phyloP scores from a whole-genome alignment of 1,140 invertebrate species.

The Neodiprion fabricii region DNA sequence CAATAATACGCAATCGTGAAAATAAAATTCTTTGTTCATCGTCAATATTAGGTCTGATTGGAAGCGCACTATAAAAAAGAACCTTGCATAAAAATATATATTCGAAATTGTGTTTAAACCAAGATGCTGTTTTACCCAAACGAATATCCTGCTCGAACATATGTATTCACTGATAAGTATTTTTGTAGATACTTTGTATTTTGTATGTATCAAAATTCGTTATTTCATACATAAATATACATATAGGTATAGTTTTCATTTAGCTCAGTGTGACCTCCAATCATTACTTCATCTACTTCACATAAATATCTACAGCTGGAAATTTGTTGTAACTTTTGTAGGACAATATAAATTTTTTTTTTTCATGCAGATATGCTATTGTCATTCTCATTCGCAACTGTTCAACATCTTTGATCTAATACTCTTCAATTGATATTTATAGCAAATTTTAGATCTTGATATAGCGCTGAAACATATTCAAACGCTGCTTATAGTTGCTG shows the following conservation, averaged over 20 bases:
- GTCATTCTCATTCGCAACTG: background rate
- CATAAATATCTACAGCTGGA: background rate
- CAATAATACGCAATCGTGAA: background rate
- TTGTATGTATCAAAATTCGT: background rate
- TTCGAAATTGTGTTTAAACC: too few species aligned
- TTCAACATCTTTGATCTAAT: background rate
- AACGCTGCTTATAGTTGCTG: constrained; percentile 3
- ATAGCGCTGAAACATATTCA: background rate
- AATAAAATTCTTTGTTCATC: background rate
- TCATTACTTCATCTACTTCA: constrained; percentile 25
- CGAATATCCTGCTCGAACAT: background rate
- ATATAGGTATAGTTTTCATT: constrained; percentile 18
- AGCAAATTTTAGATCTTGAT: background rate
- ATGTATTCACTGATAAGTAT: background rate
- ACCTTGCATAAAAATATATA: too few species aligned
- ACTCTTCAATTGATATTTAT: background rate
- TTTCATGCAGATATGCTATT: background rate
- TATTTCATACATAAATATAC: background rate
- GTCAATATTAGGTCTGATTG: background rate
- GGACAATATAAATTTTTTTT: background rate
- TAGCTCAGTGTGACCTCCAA: constrained; percentile 28
- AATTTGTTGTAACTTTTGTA: background rate
- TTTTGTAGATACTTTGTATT: constrained; percentile 10
- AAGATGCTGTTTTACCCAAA: background rate
- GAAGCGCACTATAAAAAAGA: too few species aligned